A percentile compares a stretch with the other conserved stretches of the same genome.
phyloP scores from a whole-genome alignment of 2,888 invertebrate species.

The Strigamia crassipes region DNA sequence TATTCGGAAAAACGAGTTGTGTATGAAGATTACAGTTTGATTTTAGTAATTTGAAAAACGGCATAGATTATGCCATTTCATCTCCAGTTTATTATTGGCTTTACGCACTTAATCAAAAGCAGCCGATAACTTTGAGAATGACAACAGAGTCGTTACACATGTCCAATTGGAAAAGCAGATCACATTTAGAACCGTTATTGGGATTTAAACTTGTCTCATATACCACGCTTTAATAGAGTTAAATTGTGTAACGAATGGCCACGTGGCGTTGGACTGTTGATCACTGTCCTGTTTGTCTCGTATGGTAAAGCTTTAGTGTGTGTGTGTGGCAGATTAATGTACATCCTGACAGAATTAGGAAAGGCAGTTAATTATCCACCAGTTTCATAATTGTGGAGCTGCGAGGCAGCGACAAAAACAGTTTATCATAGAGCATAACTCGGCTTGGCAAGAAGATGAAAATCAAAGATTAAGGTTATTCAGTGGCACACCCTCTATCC shows the following conservation, averaged over 20 bases:
- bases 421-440: not conserved
- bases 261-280: slow-evolving; percentile 21
- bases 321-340: slow-evolving; percentile 38
- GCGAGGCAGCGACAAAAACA: slow-evolving; percentile 32
- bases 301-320: slow-evolving; percentile 11
- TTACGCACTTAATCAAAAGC: not conserved
- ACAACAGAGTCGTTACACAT: not conserved
- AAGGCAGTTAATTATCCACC: slow-evolving; percentile 37
- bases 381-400: slow-evolving; percentile 36
- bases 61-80: no score
- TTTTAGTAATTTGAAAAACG: no score
- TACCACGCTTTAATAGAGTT: slow-evolving; percentile 15
- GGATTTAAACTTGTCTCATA: slow-evolving; percentile 22
- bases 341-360: slow-evolving; percentile 29
- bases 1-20: no score
- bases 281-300: slow-evolving; percentile 35
- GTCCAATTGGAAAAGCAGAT: not conserved
- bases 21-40: no score
- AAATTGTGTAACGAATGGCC: slow-evolving; percentile 24
- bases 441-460: slow-evolving; percentile 33
- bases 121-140: no score
- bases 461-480: slow-evolving; percentile 24
- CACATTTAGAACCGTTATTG: slow-evolving; percentile 4
- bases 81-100: not conserved
- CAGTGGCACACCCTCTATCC: slow-evolving; percentile 1